phyloP scores from a whole-genome alignment of 2,113 vertebrate species.

The Amblyopsis rosae region DNA sequence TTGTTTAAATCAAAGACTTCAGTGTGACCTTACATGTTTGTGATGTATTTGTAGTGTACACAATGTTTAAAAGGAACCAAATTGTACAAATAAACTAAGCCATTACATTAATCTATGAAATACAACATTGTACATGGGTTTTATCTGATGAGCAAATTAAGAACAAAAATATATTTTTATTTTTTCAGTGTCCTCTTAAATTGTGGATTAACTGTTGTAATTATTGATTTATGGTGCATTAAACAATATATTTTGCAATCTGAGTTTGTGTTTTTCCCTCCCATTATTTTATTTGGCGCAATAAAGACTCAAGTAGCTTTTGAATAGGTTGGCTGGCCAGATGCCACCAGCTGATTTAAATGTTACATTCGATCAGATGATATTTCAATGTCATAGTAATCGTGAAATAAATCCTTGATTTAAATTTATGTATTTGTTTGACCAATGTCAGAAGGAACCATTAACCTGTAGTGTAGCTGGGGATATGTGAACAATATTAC shows the following conservation, averaged over 20 bases:
- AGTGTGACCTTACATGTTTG: constrained; percentile 57
- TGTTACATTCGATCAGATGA: too few species aligned
- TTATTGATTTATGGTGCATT: constrained; percentile 72
- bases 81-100: constrained; percentile 54
- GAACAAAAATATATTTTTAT: constrained; percentile 63
- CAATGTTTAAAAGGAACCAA: constrained; percentile 48
- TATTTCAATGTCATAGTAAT: too few species aligned
- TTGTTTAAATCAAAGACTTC: constrained; percentile 52
- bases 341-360: too few species aligned
- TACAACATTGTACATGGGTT: constrained; percentile 61
- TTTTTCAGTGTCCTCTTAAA: constrained; percentile 68
- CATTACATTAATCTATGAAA: constrained; percentile 60
- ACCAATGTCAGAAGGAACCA: too few species aligned
- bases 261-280: constrained; percentile 12
- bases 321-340: too few species aligned
- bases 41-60: constrained; percentile 57
- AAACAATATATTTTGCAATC: constrained; percentile 75
- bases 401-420: too few species aligned
- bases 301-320: too few species aligned
- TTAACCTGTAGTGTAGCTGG: too few species aligned
- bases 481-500: too few species aligned
- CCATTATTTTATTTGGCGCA: not conserved
- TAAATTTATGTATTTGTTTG: too few species aligned
- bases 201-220: constrained; percentile 51
- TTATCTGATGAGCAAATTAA: constrained; percentile 43